These are phyloP conservation scores for Pongo abelii DNA, from an alignment of 2,113 vertebrate species.

Conservation along the genomic window DNA sequence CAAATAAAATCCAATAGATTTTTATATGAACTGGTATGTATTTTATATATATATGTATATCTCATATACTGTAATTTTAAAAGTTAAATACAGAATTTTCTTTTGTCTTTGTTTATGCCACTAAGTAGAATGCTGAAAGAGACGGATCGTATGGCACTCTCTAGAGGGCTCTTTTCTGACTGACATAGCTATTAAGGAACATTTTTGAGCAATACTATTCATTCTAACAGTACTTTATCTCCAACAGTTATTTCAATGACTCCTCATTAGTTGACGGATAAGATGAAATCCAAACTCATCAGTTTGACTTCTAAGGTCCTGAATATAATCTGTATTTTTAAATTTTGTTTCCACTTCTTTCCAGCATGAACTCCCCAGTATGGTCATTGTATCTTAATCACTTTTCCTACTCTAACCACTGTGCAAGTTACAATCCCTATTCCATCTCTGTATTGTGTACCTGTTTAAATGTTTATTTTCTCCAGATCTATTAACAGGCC, in stretches of 20 bases:
- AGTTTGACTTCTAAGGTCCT: neutral
- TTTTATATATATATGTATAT: neutral
- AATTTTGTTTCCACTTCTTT: neutral
- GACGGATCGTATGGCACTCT: neutral
- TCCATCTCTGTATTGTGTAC: neutral
- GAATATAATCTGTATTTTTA: neutral
- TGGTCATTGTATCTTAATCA: constrained; percentile 17
- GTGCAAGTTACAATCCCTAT: neutral
- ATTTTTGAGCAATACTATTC: neutral
- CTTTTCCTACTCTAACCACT: constrained; percentile 35
- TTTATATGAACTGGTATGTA: neutral
- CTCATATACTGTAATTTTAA: constrained; percentile 4
- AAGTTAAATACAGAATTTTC: constrained; percentile 13
- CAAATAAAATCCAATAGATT: constrained; percentile 14
- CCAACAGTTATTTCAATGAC: neutral
- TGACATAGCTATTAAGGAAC: neutral
- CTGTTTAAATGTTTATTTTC: neutral
- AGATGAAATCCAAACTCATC: neutral
- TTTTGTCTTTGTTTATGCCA: constrained; percentile 7
- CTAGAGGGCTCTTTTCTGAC: neutral
- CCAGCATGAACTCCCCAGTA: neutral
- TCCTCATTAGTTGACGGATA: neutral
- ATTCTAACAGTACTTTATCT: neutral
- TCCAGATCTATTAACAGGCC: neutral
- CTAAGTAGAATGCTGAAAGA: neutral